Evolutionary conservation across 2,113 vertebrate genomes (phyloP), one percentile per base, ranked within the genome.

Genomic region (Uria aalge): DNA sequence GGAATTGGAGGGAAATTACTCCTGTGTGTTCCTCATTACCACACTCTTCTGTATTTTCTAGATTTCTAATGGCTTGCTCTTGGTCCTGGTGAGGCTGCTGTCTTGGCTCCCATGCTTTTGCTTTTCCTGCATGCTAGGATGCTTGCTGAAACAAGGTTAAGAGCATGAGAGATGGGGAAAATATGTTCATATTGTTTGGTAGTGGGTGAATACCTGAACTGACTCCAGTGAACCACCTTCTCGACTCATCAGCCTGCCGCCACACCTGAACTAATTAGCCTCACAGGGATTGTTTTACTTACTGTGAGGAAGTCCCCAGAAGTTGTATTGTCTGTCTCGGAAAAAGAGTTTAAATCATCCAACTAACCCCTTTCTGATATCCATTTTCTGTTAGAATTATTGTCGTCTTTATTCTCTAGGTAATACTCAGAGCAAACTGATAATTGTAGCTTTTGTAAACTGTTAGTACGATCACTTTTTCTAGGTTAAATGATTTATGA

Each of bases 401-500:
- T 67, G 34, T 53, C 6, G n/a, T 66, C 52, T 81, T 64, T 85
- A 53, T 64, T 91, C n/a, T 45, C 24, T 50, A 12, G 45, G 36
- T 48, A 72, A 66, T 82, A 74, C 23, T 82, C 62, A 85, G 27
- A 96, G 36, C 57, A 91, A 88, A 82, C 21, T 85, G 43, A n/a
- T 79, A 60, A 53, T 57, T 60, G 80, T 8, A 94, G 30, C 41
- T 87, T 78, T 64, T 2, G 1, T 56, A 53, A 82, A 38, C 32
- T 90, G 30, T 62, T 66, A 47, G 43, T 73, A 26, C 0, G 0
- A 79, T 57, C 62, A 16, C 19, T 88, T 96, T 93, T 93, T 88
- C 88, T 93, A 91, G 94, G 94, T 96, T 95, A 96, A 96, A 88
- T 8, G 48, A 85, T 91, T 94, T 94, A 66, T 27, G 43, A 77